Evolutionary conservation across 2,888 invertebrate species (phyloP).

Genomic region (Athalia circularis): DNA sequence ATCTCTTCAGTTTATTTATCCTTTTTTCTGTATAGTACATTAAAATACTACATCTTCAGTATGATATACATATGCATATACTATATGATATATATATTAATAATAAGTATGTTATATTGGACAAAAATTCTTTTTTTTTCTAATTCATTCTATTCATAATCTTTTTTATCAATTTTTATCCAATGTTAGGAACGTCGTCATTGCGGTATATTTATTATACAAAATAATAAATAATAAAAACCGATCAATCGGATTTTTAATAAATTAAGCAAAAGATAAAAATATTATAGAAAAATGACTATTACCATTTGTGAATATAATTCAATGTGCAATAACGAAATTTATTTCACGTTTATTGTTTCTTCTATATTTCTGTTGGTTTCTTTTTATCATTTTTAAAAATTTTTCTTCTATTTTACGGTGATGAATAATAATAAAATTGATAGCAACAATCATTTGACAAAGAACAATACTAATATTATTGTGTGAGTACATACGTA

Average conservation of each 20-base stretch:
- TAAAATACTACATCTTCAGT: not conserved
- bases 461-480: not conserved
- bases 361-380: too few species aligned
- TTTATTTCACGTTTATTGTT: not conserved
- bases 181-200: too few species aligned
- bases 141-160: not conserved
- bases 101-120: too few species aligned
- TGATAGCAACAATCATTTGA: not conserved
- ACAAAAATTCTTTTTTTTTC: not conserved
- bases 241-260: too few species aligned
- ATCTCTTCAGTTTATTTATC: not conserved
- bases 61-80: conserved; percentile 19
- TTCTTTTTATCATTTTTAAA: not conserved
- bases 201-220: too few species aligned
- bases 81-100: conserved; percentile 7
- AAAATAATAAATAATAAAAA: too few species aligned
- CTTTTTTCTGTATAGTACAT: conserved; percentile 4
- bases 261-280: too few species aligned
- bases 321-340: not conserved
- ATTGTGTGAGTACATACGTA: not conserved
- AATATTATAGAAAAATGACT: too few species aligned
- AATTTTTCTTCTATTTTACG: not conserved
- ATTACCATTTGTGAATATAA: too few species aligned
- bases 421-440: not conserved
- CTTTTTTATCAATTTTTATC: not conserved